Percentiles rank a stretch among this genome's conserved stretches.
Conservation (phyloP, 2,888 invertebrate genomes). For the Mylabris sibirica region DNA sequence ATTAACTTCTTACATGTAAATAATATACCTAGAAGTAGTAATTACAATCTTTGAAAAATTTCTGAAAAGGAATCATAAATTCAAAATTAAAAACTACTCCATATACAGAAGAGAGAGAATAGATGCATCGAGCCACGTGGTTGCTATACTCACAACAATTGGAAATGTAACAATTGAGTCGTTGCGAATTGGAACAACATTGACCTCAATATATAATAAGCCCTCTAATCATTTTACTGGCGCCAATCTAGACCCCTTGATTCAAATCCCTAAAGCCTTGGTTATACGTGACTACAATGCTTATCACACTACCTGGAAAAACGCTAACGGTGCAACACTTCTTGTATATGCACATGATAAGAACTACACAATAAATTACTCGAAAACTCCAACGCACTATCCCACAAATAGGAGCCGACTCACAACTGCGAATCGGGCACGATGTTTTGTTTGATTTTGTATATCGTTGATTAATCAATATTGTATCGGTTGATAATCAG, state of each 20-base stretch:
- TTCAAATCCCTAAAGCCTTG: not conserved
- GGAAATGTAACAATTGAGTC: not conserved
- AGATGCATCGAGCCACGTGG: not conserved
- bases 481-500: no score
- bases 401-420: not conserved
- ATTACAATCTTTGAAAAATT: not conserved
- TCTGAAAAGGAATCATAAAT: not conserved
- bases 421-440: not conserved
- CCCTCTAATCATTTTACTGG: not conserved
- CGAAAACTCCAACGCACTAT: not conserved
- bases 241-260: not conserved
- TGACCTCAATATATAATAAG: not conserved
- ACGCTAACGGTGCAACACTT: not conserved
- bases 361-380: not conserved
- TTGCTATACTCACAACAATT: slow-evolving; percentile 4
- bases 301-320: not conserved
- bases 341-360: not conserved
- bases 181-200: not conserved
- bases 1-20: not conserved
- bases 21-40: not conserved
- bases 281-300: not conserved
- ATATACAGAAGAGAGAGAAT: not conserved
- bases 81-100: not conserved
- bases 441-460: no score
- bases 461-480: no score